Conservation (phyloP, 2,113 vertebrate species). For the Talpa occidentalis region DNA sequence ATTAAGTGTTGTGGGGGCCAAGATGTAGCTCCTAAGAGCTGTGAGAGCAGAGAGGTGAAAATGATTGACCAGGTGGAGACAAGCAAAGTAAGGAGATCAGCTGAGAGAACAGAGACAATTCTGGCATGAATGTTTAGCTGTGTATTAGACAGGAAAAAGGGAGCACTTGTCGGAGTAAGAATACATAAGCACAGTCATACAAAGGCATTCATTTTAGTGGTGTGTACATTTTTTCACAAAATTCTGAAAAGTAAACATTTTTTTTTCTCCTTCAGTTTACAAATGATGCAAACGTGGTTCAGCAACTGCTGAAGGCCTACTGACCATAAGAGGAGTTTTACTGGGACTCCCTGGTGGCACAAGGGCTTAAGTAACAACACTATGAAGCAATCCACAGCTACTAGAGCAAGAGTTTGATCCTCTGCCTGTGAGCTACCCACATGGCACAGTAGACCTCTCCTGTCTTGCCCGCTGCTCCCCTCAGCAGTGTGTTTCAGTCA, state of each 20-base stretch:
- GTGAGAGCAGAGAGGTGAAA: not conserved
- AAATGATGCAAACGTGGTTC: not conserved
- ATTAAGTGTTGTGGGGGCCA: not conserved
- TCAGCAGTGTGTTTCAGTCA: too few relatives aligned
- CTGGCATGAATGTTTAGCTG: not conserved
- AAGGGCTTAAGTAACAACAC: too few relatives aligned
- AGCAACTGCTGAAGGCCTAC: not conserved
- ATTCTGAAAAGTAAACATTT: not conserved
- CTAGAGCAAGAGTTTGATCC: too few relatives aligned
- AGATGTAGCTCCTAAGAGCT: not conserved
- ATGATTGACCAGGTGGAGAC: not conserved
- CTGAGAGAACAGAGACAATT: not conserved
- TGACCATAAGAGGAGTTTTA: not conserved
- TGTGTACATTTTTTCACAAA: not conserved
- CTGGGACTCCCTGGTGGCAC: too few relatives aligned
- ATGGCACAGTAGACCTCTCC: too few relatives aligned
- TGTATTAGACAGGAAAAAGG: not conserved
- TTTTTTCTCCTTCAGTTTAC: not conserved
- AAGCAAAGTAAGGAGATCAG: not conserved
- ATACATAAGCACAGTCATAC: not conserved
- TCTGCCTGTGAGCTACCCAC: too few relatives aligned
- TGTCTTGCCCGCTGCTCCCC: too few relatives aligned
- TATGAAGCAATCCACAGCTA: too few relatives aligned
- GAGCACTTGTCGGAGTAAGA: not conserved
- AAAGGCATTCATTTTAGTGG: not conserved